Evolutionary conservation across 2,797 vertebrate genomes (phyloP).

Genomic region (Leptodactylus fallax): DNA sequence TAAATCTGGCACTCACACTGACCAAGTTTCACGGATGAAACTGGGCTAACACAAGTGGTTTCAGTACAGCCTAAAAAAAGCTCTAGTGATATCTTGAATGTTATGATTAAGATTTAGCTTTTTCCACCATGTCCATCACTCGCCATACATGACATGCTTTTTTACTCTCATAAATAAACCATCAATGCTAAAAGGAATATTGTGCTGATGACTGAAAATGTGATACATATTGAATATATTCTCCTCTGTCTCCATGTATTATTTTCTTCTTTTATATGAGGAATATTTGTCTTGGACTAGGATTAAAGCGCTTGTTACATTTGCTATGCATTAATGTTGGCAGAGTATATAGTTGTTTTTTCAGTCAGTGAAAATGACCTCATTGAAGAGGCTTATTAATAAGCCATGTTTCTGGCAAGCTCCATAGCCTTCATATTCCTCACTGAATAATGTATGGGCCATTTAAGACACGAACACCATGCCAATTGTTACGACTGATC

Average conservation of each 20-base stretch:
- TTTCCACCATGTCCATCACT: too few relatives aligned
- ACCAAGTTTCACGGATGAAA: too few relatives aligned
- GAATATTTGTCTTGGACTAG: background rate
- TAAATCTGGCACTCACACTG: too few relatives aligned
- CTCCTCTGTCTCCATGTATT: background rate
- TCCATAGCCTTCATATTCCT: background rate
- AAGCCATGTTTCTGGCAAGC: constrained; percentile 8
- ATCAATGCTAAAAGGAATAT: background rate
- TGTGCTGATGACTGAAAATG: background rate
- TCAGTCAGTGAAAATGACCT: background rate
- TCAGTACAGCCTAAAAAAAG: too few relatives aligned
- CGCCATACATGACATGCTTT: background rate
- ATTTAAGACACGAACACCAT: background rate
- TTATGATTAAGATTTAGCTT: too few relatives aligned
- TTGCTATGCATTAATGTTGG: background rate
- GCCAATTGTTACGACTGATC: background rate
- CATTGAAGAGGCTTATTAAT: background rate
- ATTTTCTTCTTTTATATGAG: background rate
- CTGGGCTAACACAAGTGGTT: too few relatives aligned
- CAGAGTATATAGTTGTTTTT: background rate
- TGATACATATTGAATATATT: background rate
- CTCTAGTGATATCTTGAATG: too few relatives aligned
- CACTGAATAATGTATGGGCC: constrained; percentile 20
- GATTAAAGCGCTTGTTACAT: background rate
- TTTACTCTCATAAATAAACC: background rate